These are phyloP conservation scores for Trichogramma pretiosum DNA, from an alignment of 1,140 invertebrate species.

Conservation along the genomic window DNA sequence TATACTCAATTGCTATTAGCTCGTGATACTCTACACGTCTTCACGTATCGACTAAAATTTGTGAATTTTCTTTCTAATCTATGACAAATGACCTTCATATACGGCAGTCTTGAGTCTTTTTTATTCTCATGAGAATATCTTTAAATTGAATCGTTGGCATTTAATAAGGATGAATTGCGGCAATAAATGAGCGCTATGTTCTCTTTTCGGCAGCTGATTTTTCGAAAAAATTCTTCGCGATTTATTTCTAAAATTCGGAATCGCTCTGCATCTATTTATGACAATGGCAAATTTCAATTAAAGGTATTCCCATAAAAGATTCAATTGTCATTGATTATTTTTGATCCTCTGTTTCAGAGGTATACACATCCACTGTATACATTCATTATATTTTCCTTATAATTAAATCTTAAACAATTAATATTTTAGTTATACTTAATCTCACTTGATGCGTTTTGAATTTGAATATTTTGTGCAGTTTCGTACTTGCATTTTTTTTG, in stretches of 20 bases:
- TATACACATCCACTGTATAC: not conserved
- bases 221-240: too few relatives aligned
- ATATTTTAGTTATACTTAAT: conserved; percentile 13
- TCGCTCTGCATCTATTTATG: too few relatives aligned
- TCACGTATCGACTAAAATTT: too few relatives aligned
- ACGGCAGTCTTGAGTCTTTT: conserved; percentile 12
- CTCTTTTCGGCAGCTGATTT: too few relatives aligned
- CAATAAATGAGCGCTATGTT: too few relatives aligned
- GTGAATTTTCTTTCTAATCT: too few relatives aligned
- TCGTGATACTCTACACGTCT: too few relatives aligned
- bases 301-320: not conserved
- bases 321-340: not conserved
- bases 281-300: conserved; percentile 10
- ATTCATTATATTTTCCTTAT: conserved; percentile 3
- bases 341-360: too few relatives aligned
- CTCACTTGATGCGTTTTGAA: conserved; percentile 12
- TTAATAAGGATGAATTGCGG: too few relatives aligned
- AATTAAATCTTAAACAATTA: conserved; percentile 1
- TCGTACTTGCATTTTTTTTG: conserved; percentile 7
- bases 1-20: conserved; percentile 19
- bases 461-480: conserved; percentile 15
- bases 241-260: too few relatives aligned
- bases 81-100: too few relatives aligned
- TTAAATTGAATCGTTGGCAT: too few relatives aligned
- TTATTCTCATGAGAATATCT: conserved; percentile 6